Base-by-base conservation (phyloP, 2,888 invertebrate genomes). In the Rhingia campestris region DNA sequence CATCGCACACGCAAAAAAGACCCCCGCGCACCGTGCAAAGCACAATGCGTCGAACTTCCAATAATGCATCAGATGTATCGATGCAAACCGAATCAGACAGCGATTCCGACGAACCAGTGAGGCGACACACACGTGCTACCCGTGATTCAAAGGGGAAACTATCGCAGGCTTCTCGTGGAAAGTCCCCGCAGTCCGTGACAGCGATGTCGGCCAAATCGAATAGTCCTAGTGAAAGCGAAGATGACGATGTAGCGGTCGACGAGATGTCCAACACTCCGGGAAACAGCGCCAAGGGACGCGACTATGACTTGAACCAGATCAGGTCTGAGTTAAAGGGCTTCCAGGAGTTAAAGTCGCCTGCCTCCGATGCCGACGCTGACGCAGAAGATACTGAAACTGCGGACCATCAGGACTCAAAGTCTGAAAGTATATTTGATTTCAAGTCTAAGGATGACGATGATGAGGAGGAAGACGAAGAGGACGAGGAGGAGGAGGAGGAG, bases 251-350 rank as follows among this genome's bases (percentile, higher is more conserved):
- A 88, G 91, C 76, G 90, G 92, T 86, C 4, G 87, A 86, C 9
- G 86, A 82, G 3, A 66, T 75, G 53, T 76, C 85, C 3, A 14
- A 58, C 45, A 59, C 76, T n/a, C 80, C 67, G n/a, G 61, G 33
- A n/a, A 43, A 74, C 7, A 86, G 87, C 49, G 88, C 86, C 12
- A 94, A 94, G 88, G 95, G 95, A 1, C 93, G 96, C 4, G 96
- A 96, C 88, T 96, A 95, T 89, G 97, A 97, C 91, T 92, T 97
- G 32, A 96, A 95, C 91, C 96, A 96, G 92, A 96, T 97, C 75
- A 92, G 96, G 86, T 96, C 96, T 0, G 97, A 97, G 89, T 91
- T 97, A 3, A 97, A 97, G 90, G 97, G 96, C 4, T 94, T 96
- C 61, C 94, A 94, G 66, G 94, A 94, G 87, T 92, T 94, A 0